Base-by-base conservation (phyloP, 2,888 invertebrate species). In the Tetragonisca angustula region DNA sequence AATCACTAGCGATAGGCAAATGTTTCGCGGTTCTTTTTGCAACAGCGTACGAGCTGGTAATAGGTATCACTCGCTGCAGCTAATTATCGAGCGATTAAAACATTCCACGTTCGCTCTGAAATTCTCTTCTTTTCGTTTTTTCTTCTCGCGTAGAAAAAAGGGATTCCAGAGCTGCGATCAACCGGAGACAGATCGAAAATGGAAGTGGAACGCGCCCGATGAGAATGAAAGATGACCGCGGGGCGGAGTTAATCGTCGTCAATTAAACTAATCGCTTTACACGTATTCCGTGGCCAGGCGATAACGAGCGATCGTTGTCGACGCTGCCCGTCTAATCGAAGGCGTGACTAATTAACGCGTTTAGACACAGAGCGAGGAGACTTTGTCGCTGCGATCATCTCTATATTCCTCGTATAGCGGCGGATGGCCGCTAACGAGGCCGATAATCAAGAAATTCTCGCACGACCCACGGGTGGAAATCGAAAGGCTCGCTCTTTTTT, bases 261-360 rank as follows among this genome's bases (percentile, higher is more conserved):
- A 81, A 82, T 80, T 70, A 43, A 64, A 36, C 27, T 65, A 70
- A 82, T 82, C 81, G 81, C 43, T 64, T 81, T 61, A 24, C 82
- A 74, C 64, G 56, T 75, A 73, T 82, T 82, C 32, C 79, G 72
- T 24, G 50, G 52, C 11, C 24, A 50, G 19, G n/a, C 32, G 49
- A 24, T 21, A 70, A 71, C 65, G 24, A 54, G 54, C 71, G n/a
- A 59, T 74, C 73, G 69, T 17, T 64, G 81, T 80, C 73, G 36
- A 36, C 17, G 43, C 24, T 13, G 15, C 36, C 61, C 49, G 56
- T 54, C 71, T 82, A 76, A 83, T 71, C 83, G 68, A 50, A 62
- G 61, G 59, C 83, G 82, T 61, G 75, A 82, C 70, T 82, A 82
- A 82, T 82, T 82, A 82, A 82, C 75, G 83, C 61, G 82, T 81